Percentiles rank a stretch among this genome's conserved stretches.
Conservation (phyloP, 2,797 vertebrate genomes). For the Astyanax mexicanus region DNA sequence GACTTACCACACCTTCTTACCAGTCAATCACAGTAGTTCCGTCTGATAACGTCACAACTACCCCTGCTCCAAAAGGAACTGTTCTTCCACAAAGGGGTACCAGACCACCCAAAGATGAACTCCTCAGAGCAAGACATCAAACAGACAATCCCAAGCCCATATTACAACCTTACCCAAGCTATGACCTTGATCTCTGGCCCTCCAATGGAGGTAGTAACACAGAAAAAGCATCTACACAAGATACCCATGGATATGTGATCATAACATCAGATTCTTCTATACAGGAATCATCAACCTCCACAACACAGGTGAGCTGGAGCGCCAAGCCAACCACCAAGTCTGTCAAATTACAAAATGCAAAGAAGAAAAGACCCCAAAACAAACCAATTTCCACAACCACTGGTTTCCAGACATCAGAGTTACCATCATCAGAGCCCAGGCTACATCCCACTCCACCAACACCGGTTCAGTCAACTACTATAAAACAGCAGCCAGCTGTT, state of each 20-base stretch:
- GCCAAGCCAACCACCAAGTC: conserved; percentile 43
- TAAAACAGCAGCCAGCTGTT: conserved; percentile 7
- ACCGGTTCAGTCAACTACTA: conserved; percentile 62
- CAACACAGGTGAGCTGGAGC: conserved; percentile 38
- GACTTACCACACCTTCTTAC: conserved; percentile 58
- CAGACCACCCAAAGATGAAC: conserved; percentile 55
- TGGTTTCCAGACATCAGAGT: conserved; percentile 31
- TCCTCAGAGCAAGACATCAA: conserved; percentile 54
- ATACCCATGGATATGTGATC: not conserved
- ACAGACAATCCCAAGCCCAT: conserved; percentile 58
- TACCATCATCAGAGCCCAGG: conserved; percentile 21
- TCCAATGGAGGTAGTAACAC: conserved; percentile 60
- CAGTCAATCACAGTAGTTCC: conserved; percentile 59
- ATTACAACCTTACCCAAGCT: conserved; percentile 64
- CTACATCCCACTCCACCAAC: conserved; percentile 44
- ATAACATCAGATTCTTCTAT: not conserved
- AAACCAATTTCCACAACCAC: conserved; percentile 25
- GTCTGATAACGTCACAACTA: conserved; percentile 56
- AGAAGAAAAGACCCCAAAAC: conserved; percentile 34
- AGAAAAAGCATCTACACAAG: conserved; percentile 50
- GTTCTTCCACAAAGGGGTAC: conserved; percentile 66
- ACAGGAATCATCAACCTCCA: conserved; percentile 16
- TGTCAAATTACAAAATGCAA: conserved; percentile 43
- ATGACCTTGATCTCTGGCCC: conserved; percentile 63
- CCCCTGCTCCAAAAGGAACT: conserved; percentile 60